Base-by-base conservation (phyloP, 2,888 invertebrate species). In the Andrena marginata region DNA sequence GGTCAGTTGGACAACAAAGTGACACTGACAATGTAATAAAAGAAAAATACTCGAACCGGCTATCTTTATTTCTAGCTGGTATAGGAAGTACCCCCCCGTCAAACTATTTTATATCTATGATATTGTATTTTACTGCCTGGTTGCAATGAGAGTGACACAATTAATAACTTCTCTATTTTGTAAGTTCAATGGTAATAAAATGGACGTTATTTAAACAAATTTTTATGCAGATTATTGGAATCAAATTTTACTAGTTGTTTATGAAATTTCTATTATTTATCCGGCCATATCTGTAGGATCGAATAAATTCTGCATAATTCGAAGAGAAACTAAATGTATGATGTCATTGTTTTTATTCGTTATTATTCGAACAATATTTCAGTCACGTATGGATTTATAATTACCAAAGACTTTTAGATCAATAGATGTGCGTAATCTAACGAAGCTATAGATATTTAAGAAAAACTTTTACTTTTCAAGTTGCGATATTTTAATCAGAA, bases 1-100 rank as follows among this genome's bases (percentile, higher is more conserved):
- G 67, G 23, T 29, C 68, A 59, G 35, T 63, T 26, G 29, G 31
- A 35, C 65, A 65, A 68, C 62, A 79, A 78, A 82, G 82, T 70
- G 54, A 49, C 76, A 71, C 56, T 54, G 31, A 69, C 64, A 48
- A n/a, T n/a, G 60, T 26, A 67, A 60, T 35, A 49, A 54, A 51
- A 60, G 42, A 62, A 62, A 51, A n/a, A 20, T n/a, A 33, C 6
- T 23, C 10, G 26, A 56, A 10, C 3, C 10, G 10, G 26, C 20
- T 56, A 10, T 26, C 13, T 42, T 42, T 56, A 56, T 26, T 56
- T 51, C 8, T 51, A 20, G 6, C 6, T 20, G 10, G 56, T 56
- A 23, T 56, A 4, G 23, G 23, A 56, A 26, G 26, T 26, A 23
- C 10, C 42, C 42, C 42, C 0, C 4, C 23, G 56, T 26, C 0